Percentiles rank a stretch among this genome's conserved stretches.
phyloP scores from a whole-genome alignment of 2,888 invertebrate species.

The Agrochola lota region DNA sequence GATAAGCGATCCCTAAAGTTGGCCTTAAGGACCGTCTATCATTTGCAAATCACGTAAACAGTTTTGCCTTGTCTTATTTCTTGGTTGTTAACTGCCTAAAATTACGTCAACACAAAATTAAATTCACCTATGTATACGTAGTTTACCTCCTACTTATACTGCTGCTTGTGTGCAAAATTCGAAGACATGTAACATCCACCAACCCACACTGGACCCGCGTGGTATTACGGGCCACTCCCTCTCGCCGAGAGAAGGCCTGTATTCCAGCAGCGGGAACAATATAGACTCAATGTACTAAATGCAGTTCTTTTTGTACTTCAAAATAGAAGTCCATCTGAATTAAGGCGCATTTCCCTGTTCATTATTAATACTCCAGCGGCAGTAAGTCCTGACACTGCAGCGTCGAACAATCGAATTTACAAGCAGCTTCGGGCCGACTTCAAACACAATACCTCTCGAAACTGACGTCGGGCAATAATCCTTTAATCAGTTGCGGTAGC shows the following conservation, averaged over 20 bases:
- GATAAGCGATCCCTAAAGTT: too few species aligned
- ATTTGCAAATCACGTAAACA: not conserved
- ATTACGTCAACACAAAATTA: not conserved
- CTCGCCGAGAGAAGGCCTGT: too few species aligned
- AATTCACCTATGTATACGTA: not conserved
- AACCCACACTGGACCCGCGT: not conserved
- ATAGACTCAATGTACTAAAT: not conserved
- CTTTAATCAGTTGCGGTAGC: conserved; percentile 19
- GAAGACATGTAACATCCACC: not conserved
- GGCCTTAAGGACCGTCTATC: too few species aligned
- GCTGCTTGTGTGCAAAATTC: not conserved
- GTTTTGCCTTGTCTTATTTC: not conserved
- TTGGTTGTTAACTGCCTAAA: not conserved
- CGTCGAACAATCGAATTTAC: conserved; percentile 42
- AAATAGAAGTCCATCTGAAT: not conserved
- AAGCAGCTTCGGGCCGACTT: conserved; percentile 25
- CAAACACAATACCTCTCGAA: conserved; percentile 48
- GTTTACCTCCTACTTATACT: not conserved
- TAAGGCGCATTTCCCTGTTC: conserved; percentile 10
- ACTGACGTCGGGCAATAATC: conserved; percentile 34
- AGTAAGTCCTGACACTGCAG: conserved; percentile 31
- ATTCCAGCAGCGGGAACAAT: not conserved
- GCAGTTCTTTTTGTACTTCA: not conserved
- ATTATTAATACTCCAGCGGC: conserved; percentile 35
- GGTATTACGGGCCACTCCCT: not conserved